Evolutionary conservation across 2,113 vertebrate genomes (phyloP), one percentile per base, ranked within the genome.

Genomic region (Amphiprion ocellaris): DNA sequence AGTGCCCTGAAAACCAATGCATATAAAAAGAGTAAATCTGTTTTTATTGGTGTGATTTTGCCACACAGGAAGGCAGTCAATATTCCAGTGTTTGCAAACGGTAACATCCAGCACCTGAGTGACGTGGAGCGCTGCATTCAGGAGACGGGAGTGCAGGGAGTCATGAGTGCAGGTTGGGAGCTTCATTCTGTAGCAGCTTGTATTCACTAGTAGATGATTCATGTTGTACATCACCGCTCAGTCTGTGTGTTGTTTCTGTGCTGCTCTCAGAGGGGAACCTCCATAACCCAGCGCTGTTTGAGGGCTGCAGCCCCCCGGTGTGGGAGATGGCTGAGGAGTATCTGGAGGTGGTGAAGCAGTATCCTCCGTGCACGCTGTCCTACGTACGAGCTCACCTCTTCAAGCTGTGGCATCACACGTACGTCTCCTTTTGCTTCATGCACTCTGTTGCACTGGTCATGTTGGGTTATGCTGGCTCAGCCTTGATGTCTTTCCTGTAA

Each of bases 381-480:
- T 98, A 92, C 0, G 95, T 99, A 64, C 94, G 98, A 39, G 98
- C 97, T 52, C 98, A 99, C 83, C 96, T 99, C 90, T 99, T 99
- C 93, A 99, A 99, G 90, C 95, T 99, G 60, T 99, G 98, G 98
- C 97, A 99, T 88, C 97, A 99, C 95, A 98, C 97, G 98, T 99
- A 96, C 84, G 97, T 96, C 46, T 56, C 28, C 19, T 4, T n/a
- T 62, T 53, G 24, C 44, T 5, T 47, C 10, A 4, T n/a, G 30
- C 8, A 21, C 33, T 21, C 19, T 2, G 30, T 12, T 19, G 1
- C 30, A 28, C 10, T 17, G 54, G 6, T 30, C 1, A 15, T 24
- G 6, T 21, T 41, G 28, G 28, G 28, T 30, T 30, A 30, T 4
- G 30, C 6, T 30, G 4, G 26, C 26, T 26, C 26, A 26, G 2